Base-by-base conservation (phyloP, 2,888 invertebrate genomes). In the Euphydryas editha region DNA sequence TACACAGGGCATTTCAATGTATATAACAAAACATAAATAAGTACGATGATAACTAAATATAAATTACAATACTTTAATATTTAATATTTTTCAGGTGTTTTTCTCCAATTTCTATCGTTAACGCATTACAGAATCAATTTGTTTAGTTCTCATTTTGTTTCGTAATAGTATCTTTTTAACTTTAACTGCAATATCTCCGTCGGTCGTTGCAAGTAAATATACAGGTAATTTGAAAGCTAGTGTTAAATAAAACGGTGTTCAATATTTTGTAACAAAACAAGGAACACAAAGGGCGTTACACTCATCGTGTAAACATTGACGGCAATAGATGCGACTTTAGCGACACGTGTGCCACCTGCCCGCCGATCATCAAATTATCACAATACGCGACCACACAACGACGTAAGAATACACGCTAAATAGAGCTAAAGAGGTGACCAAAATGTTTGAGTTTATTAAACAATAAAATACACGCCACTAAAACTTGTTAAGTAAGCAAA, bases 261-360 rank as follows among this genome's bases (percentile, higher is more conserved):
- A 90, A 92, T 92, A 91, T 92, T 91, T 92, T 91, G 91, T 92
- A 88, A 92, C 91, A 91, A 90, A 90, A 91, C 90, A 90, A 87
- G 90, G 86, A 86, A 91, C 81, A 90, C 88, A 90, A 90, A 92
- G 92, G 87, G 89, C 91, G 83, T 90, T 92, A 90, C 91, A 86
- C 92, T 89, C 90, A 77, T 72, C 79, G 81, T 73, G 86, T 83
- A 89, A 90, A 91, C 86, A 92, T 70, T 71, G 76, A 76, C 77
- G 75, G 76, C 76, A 78, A 83, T 81, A 71, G 71, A 70, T 72
- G 70, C 77, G 77, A 72, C 73, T 76, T 73, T 70, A 70, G 73
- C 70, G 80, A 83, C 83, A 79, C 83, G 82, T 79, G 82, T 73
- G 76, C 67, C 77, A 71, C 72, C 74, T 69, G 72, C 78, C 73